Conservation (phyloP, 2,113 vertebrate species). For the Dicerorhinus sumatrensis region DNA sequence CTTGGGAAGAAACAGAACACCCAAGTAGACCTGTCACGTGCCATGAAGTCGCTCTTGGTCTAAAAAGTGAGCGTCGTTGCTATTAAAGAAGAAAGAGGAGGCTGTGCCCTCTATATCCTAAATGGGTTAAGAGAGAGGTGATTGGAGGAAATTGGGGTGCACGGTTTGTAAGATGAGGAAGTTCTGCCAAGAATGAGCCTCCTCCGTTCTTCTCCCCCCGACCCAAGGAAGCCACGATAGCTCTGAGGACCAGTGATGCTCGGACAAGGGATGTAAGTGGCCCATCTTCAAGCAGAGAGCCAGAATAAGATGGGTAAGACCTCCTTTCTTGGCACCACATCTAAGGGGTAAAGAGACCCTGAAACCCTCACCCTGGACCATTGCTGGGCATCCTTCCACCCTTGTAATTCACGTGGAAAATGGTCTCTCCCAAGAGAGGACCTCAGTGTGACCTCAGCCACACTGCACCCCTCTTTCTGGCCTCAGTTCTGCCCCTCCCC, state of each 20-base stretch:
- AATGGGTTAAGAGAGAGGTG: neutral
- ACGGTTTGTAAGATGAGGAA: neutral
- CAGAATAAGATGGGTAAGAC: neutral
- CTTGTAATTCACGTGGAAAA: neutral
- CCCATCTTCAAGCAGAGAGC: neutral
- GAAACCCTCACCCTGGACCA: neutral
- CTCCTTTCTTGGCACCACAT: neutral
- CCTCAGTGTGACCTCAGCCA: neutral
- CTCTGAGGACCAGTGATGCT: neutral
- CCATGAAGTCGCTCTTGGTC: neutral
- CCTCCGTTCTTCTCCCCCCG: too few relatives aligned
- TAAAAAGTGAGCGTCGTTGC: neutral
- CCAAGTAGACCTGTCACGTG: neutral
- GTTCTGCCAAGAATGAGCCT: neutral
- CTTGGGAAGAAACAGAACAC: neutral
- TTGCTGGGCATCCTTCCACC: neutral
- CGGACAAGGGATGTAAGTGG: neutral
- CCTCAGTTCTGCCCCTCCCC: neutral
- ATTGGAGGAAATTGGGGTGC: neutral
- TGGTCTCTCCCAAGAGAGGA: neutral
- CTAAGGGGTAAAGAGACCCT: neutral
- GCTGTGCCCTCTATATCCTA: neutral
- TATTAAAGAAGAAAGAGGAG: neutral
- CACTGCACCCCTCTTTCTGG: neutral
- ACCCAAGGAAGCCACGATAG: neutral